phyloP scores from a whole-genome alignment of 2,888 invertebrate genomes.

The Drosophila paracracens region DNA sequence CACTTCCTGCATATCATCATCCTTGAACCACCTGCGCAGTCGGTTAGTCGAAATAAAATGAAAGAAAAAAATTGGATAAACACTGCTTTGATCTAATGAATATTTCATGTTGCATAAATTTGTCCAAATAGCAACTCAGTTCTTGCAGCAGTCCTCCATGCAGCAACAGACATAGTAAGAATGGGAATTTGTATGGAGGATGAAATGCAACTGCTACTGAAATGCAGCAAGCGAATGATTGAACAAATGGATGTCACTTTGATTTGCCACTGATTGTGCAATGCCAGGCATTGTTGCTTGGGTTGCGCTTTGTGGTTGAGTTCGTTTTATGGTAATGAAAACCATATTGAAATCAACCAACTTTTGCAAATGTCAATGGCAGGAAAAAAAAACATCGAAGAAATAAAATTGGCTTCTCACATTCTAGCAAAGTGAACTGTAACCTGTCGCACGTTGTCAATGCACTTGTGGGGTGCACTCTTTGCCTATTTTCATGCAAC shows the following conservation, averaged over 20 bases:
- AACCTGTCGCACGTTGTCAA: not conserved
- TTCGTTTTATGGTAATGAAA: not conserved
- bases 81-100: constrained; percentile 66
- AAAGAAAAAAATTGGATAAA: not conserved
- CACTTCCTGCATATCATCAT: constrained; percentile 22
- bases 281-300: not conserved
- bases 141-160: not conserved
- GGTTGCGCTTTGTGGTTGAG: too few relatives aligned
- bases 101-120: constrained; percentile 78
- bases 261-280: constrained; percentile 10
- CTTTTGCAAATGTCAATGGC: not conserved
- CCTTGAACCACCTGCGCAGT: constrained; percentile 4
- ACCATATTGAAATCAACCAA: not conserved
- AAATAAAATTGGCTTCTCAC: not conserved
- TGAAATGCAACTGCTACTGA: constrained; percentile 34
- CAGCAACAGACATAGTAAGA: not conserved
- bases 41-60: not conserved
- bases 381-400: not conserved
- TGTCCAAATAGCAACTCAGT: constrained; percentile 17
- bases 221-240: constrained; percentile 42
- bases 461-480: constrained; percentile 1
- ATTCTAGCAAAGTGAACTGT: not conserved
- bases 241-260: constrained; percentile 47
- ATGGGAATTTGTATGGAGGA: constrained; percentile 10
- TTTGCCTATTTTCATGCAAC: constrained; percentile 10